These are phyloP conservation scores for Carettochelys insculpta DNA, from an alignment of 2,113 vertebrate genomes.

Conservation along the genomic window DNA sequence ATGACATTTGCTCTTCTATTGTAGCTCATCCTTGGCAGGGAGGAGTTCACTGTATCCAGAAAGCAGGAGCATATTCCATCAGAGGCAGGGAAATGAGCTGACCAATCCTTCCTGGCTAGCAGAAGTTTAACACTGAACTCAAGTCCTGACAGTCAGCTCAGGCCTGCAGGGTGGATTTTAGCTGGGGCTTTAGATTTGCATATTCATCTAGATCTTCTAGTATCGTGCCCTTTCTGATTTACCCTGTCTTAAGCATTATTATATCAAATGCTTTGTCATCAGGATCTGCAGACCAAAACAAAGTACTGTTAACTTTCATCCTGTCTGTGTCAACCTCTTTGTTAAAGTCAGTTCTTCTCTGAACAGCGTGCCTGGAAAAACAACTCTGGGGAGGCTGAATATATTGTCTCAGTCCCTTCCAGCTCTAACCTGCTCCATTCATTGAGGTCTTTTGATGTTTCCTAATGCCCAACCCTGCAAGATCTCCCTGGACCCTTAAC, in stretches of 20 bases:
- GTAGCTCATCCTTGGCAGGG: background rate
- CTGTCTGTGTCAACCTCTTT: background rate
- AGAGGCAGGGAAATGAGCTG: background rate
- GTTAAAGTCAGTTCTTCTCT: background rate
- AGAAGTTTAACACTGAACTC: accelerated
- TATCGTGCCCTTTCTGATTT: background rate
- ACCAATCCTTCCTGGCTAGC: background rate
- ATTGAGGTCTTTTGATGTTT: accelerated
- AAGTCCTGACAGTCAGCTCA: background rate
- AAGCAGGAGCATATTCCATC: background rate
- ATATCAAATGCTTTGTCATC: background rate
- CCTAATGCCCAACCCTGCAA: background rate
- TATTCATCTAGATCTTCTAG: background rate
- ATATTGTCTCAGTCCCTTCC: background rate
- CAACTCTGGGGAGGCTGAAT: background rate
- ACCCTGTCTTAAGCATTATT: background rate
- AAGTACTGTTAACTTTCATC: background rate
- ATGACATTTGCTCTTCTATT: background rate
- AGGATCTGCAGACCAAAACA: background rate
- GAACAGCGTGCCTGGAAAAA: background rate
- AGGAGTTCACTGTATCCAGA: background rate
- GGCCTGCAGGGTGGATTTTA: background rate
- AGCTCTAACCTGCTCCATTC: background rate
- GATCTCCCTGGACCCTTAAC: background rate
- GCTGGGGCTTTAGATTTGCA: background rate